A percentile compares a stretch with the other conserved stretches of the same genome.
Evolutionary conservation across 2,113 vertebrate species (phyloP).

Genomic region (Hemiscyllium ocellatum): DNA sequence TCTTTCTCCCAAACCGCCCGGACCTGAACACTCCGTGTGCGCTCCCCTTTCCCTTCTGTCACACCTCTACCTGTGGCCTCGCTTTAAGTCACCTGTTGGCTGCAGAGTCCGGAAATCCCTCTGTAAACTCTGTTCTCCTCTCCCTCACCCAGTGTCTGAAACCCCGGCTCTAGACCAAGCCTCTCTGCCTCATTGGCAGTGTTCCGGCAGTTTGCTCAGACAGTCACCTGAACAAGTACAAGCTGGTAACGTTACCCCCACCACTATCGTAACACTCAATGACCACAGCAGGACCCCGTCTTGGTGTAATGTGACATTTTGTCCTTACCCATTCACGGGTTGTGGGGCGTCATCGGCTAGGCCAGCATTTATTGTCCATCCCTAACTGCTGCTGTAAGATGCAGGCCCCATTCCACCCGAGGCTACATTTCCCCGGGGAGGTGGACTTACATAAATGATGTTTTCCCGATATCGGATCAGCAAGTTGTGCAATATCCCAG

Average conservation of each 20-base stretch:
- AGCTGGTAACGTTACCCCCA: not conserved
- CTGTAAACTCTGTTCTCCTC: not conserved
- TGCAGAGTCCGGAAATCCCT: not conserved
- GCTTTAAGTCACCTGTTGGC: no score
- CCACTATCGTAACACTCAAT: no score
- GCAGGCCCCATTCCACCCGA: no score
- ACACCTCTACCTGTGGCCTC: not conserved
- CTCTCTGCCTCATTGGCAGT: not conserved
- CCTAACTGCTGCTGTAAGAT: not conserved
- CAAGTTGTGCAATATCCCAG: slow-evolving; percentile 86
- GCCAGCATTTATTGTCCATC: no score
- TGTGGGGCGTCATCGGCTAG: no score
- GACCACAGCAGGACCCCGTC: no score
- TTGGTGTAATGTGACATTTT: no score
- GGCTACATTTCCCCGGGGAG: accelerated
- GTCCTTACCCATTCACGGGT: no score
- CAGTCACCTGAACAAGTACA: not conserved
- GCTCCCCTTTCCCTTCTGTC: not conserved
- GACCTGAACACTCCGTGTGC: not conserved
- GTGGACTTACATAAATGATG: slow-evolving; percentile 81
- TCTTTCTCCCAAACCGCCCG: not conserved
- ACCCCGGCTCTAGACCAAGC: not conserved
- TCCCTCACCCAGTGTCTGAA: not conserved
- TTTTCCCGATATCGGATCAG: slow-evolving; percentile 81
- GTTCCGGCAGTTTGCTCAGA: not conserved